These are phyloP conservation scores for Cyprinodon variegatus DNA, from an alignment of 2,113 vertebrate genomes.

Conservation along the genomic window DNA sequence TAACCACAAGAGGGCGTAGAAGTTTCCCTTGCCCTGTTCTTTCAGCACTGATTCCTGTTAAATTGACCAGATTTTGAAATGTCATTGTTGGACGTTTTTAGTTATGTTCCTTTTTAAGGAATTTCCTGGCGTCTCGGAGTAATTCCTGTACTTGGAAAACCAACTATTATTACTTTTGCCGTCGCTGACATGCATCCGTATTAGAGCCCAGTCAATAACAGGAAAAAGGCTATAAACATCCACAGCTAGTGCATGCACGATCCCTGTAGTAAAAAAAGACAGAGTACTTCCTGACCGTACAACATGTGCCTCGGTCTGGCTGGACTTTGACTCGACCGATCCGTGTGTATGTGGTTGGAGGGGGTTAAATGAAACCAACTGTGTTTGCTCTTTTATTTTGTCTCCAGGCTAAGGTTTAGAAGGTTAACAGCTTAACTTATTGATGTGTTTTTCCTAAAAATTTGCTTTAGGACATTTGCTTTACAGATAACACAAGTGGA, in stretches of 20 bases:
- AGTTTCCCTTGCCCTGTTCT: background rate
- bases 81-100: background rate
- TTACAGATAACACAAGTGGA: background rate
- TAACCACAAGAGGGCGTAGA: conserved; percentile 30
- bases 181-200: conserved; percentile 30
- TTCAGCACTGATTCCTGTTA: background rate
- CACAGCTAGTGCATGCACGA: background rate
- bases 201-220: conserved; percentile 48
- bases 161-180: conserved; percentile 14
- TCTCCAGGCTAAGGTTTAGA: background rate
- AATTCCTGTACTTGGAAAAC: conserved; percentile 32
- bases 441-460: background rate
- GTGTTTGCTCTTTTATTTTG: background rate
- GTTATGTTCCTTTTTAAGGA: conserved; percentile 8
- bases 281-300: background rate
- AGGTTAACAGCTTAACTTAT: background rate
- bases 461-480: background rate
- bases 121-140: conserved; percentile 15
- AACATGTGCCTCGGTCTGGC: background rate
- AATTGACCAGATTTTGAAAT: conserved; percentile 5
- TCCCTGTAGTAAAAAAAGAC: conserved; percentile 14
- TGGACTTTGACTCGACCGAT: conserved; percentile 28
- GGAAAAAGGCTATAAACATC: conserved; percentile 46
- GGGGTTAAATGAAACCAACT: background rate
- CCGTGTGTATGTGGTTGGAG: background rate